These are phyloP conservation scores for Engraulis encrasicolus DNA, from an alignment of 2,113 vertebrate species.

Conservation along the genomic window DNA sequence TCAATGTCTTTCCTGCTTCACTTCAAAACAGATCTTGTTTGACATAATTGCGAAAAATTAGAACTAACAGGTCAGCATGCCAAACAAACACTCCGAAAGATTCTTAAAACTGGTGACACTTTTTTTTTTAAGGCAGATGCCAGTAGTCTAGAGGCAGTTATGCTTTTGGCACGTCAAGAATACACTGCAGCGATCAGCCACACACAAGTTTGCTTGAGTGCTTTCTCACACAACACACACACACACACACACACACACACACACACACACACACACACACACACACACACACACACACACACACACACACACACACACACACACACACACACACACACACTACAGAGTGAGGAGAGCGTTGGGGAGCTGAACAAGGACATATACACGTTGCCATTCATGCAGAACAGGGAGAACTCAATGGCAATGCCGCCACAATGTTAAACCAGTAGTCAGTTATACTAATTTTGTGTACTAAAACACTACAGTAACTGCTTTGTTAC, in stretches of 20 bases:
- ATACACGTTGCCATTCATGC: background rate
- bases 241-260: slow-evolving; percentile 7
- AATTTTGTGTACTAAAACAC: background rate
- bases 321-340: slow-evolving; percentile 7
- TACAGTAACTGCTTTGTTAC: background rate
- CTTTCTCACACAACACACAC: too few species aligned
- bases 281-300: slow-evolving; percentile 7
- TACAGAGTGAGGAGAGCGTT: background rate
- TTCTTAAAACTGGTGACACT: slow-evolving; percentile 34
- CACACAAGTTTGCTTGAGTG: background rate
- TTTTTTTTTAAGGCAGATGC: background rate
- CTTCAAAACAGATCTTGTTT: too few species aligned
- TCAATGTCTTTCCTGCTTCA: too few species aligned
- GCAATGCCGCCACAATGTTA: background rate
- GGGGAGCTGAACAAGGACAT: background rate
- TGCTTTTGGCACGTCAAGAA: background rate
- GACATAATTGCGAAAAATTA: too few species aligned
- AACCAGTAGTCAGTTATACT: background rate
- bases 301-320: background rate
- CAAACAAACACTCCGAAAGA: background rate
- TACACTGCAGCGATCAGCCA: background rate
- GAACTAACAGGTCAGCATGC: background rate
- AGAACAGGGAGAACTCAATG: background rate
- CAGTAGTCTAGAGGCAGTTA: slow-evolving; percentile 11
- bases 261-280: background rate